These are phyloP conservation scores for Zele albiditarsus DNA, from an alignment of 2,888 invertebrate species.

Conservation along the genomic window DNA sequence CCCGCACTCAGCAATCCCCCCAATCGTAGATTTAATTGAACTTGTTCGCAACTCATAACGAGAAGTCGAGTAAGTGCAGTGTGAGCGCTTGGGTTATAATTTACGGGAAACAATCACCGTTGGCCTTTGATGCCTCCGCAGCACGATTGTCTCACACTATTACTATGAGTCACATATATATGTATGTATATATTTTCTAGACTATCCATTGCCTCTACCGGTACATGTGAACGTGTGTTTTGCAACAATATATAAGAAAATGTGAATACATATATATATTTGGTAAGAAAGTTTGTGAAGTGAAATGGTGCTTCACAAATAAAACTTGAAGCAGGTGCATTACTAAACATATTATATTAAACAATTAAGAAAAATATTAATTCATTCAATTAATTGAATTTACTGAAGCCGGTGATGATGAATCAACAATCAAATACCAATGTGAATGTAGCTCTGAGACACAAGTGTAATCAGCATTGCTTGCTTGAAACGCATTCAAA, in stretches of 20 bases:
- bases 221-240: neutral
- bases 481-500: neutral
- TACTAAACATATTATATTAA: neutral
- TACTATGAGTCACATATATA: neutral
- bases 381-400: neutral
- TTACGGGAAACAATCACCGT: conserved; percentile 71
- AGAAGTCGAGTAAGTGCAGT: conserved; percentile 71
- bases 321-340: neutral
- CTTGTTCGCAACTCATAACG: conserved; percentile 73
- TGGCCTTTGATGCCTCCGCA: conserved; percentile 68
- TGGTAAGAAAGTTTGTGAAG: neutral
- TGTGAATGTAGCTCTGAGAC: neutral
- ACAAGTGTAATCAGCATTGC: neutral
- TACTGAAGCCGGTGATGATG: neutral
- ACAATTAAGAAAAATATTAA: neutral
- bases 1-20: conserved; percentile 13
- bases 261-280: too few relatives aligned
- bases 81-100: conserved; percentile 64
- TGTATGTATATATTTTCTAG: neutral
- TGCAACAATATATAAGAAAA: neutral
- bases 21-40: conserved; percentile 69
- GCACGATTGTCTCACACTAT: conserved; percentile 31
- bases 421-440: neutral
- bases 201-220: neutral
- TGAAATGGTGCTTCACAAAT: neutral